Percentiles rank a stretch among this genome's conserved stretches.
Conservation (phyloP, 2,113 vertebrate genomes). For the Aix galericulata region DNA sequence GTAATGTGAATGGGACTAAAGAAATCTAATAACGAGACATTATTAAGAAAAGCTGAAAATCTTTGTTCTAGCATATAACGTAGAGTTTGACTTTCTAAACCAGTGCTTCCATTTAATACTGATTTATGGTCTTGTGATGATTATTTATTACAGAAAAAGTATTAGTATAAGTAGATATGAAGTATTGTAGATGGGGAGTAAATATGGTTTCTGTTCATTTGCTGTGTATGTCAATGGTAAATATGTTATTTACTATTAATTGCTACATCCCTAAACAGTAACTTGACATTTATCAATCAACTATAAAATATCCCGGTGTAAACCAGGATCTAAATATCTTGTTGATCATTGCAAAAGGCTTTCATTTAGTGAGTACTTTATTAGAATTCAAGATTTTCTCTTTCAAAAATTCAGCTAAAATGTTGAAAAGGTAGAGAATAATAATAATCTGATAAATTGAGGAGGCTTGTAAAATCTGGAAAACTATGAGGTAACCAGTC, state of each 20-base stretch:
- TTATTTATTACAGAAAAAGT: constrained; percentile 40
- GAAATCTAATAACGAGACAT: constrained; percentile 8
- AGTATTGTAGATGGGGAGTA: constrained; percentile 13
- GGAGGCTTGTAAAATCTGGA: neutral
- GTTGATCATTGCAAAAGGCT: neutral
- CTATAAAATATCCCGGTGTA: neutral
- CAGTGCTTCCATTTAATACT: constrained; percentile 23
- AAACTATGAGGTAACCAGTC: neutral
- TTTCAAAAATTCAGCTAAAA: neutral
- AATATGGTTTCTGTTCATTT: constrained; percentile 34
- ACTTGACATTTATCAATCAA: constrained; percentile 31
- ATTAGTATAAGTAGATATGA: constrained; percentile 32
- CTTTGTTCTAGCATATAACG: neutral
- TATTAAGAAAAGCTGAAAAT: constrained; percentile 37
- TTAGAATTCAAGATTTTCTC: neutral
- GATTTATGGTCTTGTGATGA: constrained; percentile 26
- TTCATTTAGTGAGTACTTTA: neutral
- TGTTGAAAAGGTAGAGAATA: neutral
- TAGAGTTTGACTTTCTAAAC: constrained; percentile 14
- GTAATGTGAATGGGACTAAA: neutral
- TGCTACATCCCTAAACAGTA: constrained; percentile 5
- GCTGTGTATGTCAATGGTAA: neutral
- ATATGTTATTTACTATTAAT: constrained; percentile 34
- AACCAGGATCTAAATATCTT: neutral
- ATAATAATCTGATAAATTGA: neutral